Base-by-base conservation (phyloP, 2,797 vertebrate species). In the Sebastes itinus region DNA sequence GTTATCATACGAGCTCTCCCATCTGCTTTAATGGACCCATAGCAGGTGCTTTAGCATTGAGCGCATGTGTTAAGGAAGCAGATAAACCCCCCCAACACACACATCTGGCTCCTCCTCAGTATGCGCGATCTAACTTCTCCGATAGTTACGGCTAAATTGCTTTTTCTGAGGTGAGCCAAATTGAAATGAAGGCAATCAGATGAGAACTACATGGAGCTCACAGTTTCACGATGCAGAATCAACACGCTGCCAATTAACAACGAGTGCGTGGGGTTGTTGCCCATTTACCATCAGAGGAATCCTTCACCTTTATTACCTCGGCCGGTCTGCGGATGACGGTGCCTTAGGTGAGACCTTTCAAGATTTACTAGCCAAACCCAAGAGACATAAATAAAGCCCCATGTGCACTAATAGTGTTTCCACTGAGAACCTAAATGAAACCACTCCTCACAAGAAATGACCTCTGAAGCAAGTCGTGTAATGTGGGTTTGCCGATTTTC, bases 141-240 rank as follows among this genome's bases (percentile, higher is more conserved):
- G 54, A 25, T 28, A 81, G 66, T 61, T 69, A 58, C 60, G 1
- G 7, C 33, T 77, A 72, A 92, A 90, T 89, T 67, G 82, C 82
- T 85, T 89, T 90, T 82, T 85, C 85, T 74, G 64, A 88, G 33
- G 76, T 83, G 82, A 83, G 58, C 66, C 22, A 90, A 85, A 92
- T 80, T 87, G 75, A 90, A 91, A 84, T 63, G 86, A 93, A 89
- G 62, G 59, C 77, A 74, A 81, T 84, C 72, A 76, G 58, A 87
- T 81, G 61, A 83, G 82, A 88, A 84, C 75, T 32, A 70, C 81
- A 80, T 2, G 2, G 46, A 78, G 85, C 64, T 42, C 33, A 70
- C 27, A 22, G 58, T 59, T 58, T 81, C 49, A 22, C 30, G 46
- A 78, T n/a, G 54, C 33, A 60, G 75, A 73, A 81, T 74, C 69